Base-by-base conservation (phyloP, 2,113 vertebrate genomes). In the Pomatostomus ruficeps region DNA sequence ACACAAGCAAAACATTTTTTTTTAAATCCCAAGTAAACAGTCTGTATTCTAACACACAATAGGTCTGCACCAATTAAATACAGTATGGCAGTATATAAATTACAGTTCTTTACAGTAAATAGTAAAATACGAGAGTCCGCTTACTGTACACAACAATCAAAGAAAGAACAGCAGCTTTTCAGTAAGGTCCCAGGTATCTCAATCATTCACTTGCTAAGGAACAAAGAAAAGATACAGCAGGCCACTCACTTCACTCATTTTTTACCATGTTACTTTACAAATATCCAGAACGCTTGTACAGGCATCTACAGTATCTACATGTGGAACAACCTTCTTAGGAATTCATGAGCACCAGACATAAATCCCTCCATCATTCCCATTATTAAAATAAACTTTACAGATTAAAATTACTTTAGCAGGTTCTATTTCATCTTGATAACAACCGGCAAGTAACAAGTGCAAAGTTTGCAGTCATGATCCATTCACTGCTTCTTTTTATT, bases 101-200 rank as follows among this genome's bases (percentile, higher is more conserved):
- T 99, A 99, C 99, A 99, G 97, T 98, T 98, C 98, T 99, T 98
- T 99, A 99, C 99, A 99, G 98, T 98, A 98, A 98, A 98, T 98
- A 98, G 98, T 96, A 97, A 98, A 99, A 99, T 98, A 98, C 95
- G 97, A 99, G 95, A 98, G 98, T 98, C 97, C 97, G 96, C 98
- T 98, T 97, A 98, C 96, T 99, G 99, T 98, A 98, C 98, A 99
- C 98, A 99, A 96, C 92, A 98, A 98, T 98, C 98, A 97, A 95
- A 92, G 97, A 89, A 98, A 97, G 97, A 99, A 98, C 99, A 99
- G 99, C 99, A 99, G 99, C 98, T 98, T 98, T 97, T 98, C 96
- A 98, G 97, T 98, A 98, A 98, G 98, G 97, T 98, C 98, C 98
- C 98, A 98, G 94, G 96, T 97, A 98, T 98, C 95, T 98, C 96